Evolutionary conservation across 2,888 invertebrate genomes (phyloP).

Genomic region (Idaea straminata): DNA sequence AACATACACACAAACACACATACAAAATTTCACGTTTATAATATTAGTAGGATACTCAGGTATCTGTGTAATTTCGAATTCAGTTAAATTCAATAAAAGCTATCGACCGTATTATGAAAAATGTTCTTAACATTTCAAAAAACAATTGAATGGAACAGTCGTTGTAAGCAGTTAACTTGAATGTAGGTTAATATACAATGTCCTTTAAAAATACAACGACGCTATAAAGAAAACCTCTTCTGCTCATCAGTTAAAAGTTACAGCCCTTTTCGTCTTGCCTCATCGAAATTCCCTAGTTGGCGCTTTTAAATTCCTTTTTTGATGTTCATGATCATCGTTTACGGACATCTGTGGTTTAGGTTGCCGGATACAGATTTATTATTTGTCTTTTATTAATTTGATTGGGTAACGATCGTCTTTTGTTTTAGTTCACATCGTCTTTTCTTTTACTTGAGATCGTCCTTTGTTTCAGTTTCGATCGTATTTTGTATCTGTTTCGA

Average conservation of each 20-base stretch:
- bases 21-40: too few species aligned
- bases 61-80: too few species aligned
- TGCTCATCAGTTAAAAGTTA: constrained; percentile 30
- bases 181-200: constrained; percentile 22
- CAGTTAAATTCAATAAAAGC: too few species aligned
- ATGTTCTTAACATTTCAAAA: not conserved
- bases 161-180: constrained; percentile 4
- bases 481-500: too few species aligned
- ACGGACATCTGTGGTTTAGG: constrained; percentile 14
- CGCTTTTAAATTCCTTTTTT: constrained; percentile 26
- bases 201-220: constrained; percentile 21
- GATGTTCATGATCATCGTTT: constrained; percentile 28
- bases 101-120: not conserved
- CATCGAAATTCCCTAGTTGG: constrained; percentile 26
- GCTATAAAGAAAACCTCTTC: constrained; percentile 27
- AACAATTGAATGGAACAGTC: not conserved
- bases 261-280: constrained; percentile 29
- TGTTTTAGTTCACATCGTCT: not conserved
- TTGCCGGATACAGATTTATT: too few species aligned
- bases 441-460: too few species aligned
- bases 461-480: too few species aligned
- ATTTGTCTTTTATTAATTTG: too few species aligned
- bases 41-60: too few species aligned
- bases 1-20: too few species aligned
- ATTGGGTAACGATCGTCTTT: too few species aligned